A percentile compares a stretch with the other conserved stretches of the same genome.
Conservation (phyloP, 1,140 invertebrate species). For the Euschistus heros region DNA sequence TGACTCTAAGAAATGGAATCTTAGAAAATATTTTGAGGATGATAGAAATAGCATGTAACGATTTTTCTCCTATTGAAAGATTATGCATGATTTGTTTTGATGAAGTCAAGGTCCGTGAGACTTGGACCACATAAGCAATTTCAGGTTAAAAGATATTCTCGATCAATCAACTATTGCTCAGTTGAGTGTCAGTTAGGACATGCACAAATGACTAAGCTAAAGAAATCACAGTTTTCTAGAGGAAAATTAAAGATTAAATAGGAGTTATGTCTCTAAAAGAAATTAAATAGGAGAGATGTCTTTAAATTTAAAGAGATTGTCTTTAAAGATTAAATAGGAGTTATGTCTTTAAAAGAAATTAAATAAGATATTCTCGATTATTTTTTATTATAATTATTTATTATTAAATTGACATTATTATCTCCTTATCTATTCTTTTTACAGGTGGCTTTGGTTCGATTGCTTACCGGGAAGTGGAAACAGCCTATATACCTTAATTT, state of each 20-base stretch:
- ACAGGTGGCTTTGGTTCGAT: not conserved
- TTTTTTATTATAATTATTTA: not conserved
- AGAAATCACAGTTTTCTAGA: no score
- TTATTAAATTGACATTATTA: not conserved
- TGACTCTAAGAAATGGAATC: not conserved
- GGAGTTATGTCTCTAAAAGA: no score
- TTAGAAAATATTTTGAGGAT: not conserved
- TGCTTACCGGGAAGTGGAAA: not conserved
- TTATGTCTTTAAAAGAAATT: not conserved
- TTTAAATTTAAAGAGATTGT: no score
- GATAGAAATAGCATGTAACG: not conserved
- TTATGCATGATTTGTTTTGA: not conserved
- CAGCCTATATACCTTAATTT: not conserved
- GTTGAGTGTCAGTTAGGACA: no score
- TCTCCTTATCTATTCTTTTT: not conserved
- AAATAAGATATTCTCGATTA: not conserved
- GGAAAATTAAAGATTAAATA: no score
- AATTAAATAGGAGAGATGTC: no score
- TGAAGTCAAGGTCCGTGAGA: not conserved
- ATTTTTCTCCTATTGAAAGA: not conserved
- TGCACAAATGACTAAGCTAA: no score
- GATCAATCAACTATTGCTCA: no score
- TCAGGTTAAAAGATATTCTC: not conserved
- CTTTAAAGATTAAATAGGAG: not conserved
- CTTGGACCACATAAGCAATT: not conserved